Conservation (phyloP, 2,888 invertebrate species). For the Marasmarcha lunaedactyla region DNA sequence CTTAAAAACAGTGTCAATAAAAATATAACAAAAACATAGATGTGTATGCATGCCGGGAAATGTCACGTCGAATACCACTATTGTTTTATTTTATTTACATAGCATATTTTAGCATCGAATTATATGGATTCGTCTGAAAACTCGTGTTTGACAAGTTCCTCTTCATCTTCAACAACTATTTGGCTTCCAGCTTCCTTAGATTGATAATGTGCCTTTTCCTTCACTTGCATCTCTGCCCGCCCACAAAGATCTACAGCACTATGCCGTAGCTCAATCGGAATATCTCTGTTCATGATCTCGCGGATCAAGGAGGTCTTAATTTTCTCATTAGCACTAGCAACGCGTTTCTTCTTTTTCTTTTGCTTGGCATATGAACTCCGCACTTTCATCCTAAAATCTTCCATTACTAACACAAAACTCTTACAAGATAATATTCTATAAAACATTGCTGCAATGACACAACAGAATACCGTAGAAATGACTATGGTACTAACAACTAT, state of each 20-base stretch:
- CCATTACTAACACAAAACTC: too few relatives aligned
- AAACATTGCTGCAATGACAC: too few relatives aligned
- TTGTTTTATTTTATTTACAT: too few relatives aligned
- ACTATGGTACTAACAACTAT: too few relatives aligned
- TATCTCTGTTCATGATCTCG: conserved; percentile 37
- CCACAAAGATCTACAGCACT: conserved; percentile 36
- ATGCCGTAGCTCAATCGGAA: conserved; percentile 38
- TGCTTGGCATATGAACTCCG: conserved; percentile 13
- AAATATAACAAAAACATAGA: too few relatives aligned
- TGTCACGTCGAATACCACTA: too few relatives aligned
- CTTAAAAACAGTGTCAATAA: too few relatives aligned
- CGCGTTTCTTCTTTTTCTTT: conserved; percentile 10
- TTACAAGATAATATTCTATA: background rate
- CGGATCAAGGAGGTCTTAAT: conserved; percentile 32
- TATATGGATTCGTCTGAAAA: too few relatives aligned
- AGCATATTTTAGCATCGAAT: too few relatives aligned
- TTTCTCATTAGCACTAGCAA: conserved; percentile 13
- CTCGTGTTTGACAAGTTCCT: background rate
- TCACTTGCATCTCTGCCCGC: conserved; percentile 5
- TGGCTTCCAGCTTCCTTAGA: background rate
- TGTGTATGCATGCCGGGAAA: too few relatives aligned
- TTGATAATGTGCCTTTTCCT: too few relatives aligned
- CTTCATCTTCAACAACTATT: background rate
- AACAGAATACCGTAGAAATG: too few relatives aligned
- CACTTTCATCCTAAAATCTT: conserved; percentile 4